phyloP scores from a whole-genome alignment of 2,888 invertebrate species.

The Synergus itoensis region DNA sequence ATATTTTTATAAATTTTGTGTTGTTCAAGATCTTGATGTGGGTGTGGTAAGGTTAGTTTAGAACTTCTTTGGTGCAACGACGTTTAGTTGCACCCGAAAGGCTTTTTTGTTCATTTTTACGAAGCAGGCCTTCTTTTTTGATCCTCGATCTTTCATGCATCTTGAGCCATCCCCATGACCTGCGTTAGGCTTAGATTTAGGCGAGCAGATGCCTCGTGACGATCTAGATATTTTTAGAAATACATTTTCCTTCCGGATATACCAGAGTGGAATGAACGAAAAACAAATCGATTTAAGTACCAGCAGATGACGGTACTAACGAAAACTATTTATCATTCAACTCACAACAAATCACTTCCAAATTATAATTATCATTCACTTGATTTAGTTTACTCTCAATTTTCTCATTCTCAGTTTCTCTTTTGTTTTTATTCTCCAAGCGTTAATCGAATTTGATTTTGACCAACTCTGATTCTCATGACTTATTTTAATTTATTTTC shows the following conservation, averaged over 20 bases:
- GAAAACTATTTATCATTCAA: conserved; percentile 13
- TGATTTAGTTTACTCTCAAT: background rate
- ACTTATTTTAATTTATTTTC: background rate
- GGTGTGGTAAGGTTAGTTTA: background rate
- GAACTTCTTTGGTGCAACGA: conserved; percentile 5
- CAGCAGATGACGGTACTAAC: conserved; percentile 31
- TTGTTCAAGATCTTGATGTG: background rate
- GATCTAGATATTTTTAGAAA: conserved; percentile 52
- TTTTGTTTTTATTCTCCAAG: too few relatives aligned
- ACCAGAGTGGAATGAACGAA: conserved; percentile 45
- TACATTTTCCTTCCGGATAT: conserved; percentile 49
- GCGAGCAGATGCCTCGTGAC: conserved; percentile 54
- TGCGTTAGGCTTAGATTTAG: conserved; percentile 45
- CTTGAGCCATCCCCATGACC: conserved; percentile 31
- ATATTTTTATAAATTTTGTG: background rate
- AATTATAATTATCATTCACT: conserved; percentile 6
- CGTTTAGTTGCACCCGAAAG: conserved; percentile 3
- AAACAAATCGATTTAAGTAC: conserved; percentile 32
- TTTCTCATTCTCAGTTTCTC: too few relatives aligned
- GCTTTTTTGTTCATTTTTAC: conserved; percentile 52
- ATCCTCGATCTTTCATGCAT: conserved; percentile 43
- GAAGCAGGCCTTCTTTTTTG: conserved; percentile 47
- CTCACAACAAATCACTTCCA: conserved; percentile 15
- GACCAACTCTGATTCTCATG: background rate
- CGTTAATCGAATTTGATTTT: too few relatives aligned